Conservation (phyloP, 2,797 vertebrate genomes). For the Carapus acus region DNA sequence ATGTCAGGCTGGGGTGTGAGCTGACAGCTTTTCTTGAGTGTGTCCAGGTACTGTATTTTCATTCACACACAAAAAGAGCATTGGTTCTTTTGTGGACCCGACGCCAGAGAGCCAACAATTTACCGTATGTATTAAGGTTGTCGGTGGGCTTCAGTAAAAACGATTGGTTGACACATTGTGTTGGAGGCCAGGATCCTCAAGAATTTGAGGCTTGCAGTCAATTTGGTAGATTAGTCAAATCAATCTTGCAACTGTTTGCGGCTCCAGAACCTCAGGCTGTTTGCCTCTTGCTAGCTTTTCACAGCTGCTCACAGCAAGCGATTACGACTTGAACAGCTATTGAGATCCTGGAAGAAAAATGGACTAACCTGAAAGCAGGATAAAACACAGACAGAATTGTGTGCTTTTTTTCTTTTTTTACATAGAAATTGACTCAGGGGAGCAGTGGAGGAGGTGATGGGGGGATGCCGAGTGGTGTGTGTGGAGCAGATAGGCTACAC, state of each 20-base stretch:
- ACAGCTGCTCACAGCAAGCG: conserved; percentile 23
- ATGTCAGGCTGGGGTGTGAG: background rate
- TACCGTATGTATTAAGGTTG: conserved; percentile 33
- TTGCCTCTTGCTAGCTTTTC: conserved; percentile 34
- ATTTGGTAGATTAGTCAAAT: conserved; percentile 52
- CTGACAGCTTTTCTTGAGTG: conserved; percentile 11
- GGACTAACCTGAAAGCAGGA: conserved; percentile 33
- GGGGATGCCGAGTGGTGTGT: background rate
- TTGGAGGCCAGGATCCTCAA: conserved; percentile 27
- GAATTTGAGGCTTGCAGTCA: conserved; percentile 52
- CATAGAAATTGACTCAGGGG: conserved; percentile 19
- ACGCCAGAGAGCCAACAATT: conserved; percentile 16
- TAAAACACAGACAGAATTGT: conserved; percentile 56
- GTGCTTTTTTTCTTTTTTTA: conserved; percentile 50
- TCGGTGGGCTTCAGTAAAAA: conserved; percentile 18
- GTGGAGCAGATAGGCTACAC: conserved; percentile 34
- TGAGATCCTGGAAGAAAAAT: conserved; percentile 11
- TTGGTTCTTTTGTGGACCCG: conserved; percentile 25
- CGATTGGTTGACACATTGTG: conserved; percentile 25
- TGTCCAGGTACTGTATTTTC: conserved; percentile 20
- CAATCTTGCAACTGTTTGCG: conserved; percentile 49
- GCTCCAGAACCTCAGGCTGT: conserved; percentile 25
- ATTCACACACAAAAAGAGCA: conserved; percentile 21
- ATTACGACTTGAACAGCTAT: conserved; percentile 29
- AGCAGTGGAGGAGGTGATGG: conserved; percentile 2